These are phyloP conservation scores for Dolichopus griseipennis DNA, from an alignment of 2,888 invertebrate species.

Conservation along the genomic window DNA sequence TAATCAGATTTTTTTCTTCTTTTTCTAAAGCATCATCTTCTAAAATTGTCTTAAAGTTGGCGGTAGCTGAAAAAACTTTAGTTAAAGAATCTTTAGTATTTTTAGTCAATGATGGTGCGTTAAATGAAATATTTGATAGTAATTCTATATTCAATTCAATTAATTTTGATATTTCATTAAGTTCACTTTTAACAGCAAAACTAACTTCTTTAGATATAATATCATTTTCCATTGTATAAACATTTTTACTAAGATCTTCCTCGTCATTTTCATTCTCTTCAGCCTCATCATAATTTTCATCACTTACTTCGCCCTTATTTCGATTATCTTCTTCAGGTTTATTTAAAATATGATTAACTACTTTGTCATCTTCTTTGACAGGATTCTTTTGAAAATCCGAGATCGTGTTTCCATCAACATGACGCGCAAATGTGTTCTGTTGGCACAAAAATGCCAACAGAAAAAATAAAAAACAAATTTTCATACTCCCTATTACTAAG, in stretches of 20 bases:
- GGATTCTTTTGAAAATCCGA: background rate
- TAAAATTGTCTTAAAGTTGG: conserved; percentile 10
- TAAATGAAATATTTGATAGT: conserved; percentile 12
- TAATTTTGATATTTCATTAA: background rate
- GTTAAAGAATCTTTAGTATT: conserved; percentile 12
- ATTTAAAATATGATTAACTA: background rate
- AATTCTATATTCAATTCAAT: conserved; percentile 12
- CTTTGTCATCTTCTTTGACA: background rate
- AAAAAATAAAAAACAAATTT: background rate
- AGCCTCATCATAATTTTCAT: background rate
- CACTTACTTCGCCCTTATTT: no score
- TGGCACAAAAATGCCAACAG: background rate
- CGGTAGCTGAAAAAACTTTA: conserved; percentile 12
- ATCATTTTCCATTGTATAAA: background rate
- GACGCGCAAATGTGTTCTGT: background rate
- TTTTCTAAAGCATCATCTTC: conserved; percentile 15
- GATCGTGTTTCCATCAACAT: background rate
- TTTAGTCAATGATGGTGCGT: conserved; percentile 10
- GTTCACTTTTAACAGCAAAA: background rate
- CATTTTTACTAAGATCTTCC: background rate
- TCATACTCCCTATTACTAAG: background rate
- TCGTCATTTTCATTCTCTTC: background rate
- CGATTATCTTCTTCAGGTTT: background rate
- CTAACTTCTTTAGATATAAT: background rate
- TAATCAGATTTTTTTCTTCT: conserved; percentile 16